Evolutionary conservation across 2,888 invertebrate species (phyloP).

Genomic region (Helicoverpa assulta): DNA sequence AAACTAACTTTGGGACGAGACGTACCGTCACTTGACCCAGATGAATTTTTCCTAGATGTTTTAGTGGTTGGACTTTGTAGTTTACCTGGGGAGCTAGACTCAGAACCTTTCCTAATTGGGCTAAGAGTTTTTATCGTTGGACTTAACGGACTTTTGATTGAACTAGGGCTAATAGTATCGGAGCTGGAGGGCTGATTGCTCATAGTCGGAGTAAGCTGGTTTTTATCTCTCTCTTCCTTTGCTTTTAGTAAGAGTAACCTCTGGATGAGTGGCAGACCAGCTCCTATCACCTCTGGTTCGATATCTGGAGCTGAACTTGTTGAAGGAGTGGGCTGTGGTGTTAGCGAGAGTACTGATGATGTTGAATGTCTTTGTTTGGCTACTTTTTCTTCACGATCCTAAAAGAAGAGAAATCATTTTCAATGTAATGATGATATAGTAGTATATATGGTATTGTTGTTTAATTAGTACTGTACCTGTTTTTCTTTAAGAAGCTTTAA

Average conservation of each 20-base stretch:
- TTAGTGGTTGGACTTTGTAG: conserved; percentile 86
- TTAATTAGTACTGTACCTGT: conserved; percentile 90
- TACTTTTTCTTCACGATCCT: conserved; percentile 89
- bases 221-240: conserved; percentile 92
- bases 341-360: conserved; percentile 80
- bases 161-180: conserved; percentile 87
- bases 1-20: conserved; percentile 91
- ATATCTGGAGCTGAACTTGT: conserved; percentile 90
- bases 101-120: conserved; percentile 87
- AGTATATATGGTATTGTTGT: not conserved
- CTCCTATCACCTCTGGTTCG: conserved; percentile 92
- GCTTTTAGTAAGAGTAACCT: conserved; percentile 94
- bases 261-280: conserved; percentile 93
- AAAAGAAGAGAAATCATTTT: conserved; percentile 28
- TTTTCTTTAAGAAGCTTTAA: conserved; percentile 95
- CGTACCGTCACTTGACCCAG: conserved; percentile 83
- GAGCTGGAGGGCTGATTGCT: conserved; percentile 88
- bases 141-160: conserved; percentile 87
- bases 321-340: conserved; percentile 90
- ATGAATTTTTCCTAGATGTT: conserved; percentile 87
- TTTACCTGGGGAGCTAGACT: conserved; percentile 87
- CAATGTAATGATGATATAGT: not conserved
- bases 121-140: conserved; percentile 87
- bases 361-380: conserved; percentile 84
- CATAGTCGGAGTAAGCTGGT: conserved; percentile 82